Evolutionary conservation across 1,140 invertebrate species (phyloP).

Genomic region (Orius insidiosus): DNA sequence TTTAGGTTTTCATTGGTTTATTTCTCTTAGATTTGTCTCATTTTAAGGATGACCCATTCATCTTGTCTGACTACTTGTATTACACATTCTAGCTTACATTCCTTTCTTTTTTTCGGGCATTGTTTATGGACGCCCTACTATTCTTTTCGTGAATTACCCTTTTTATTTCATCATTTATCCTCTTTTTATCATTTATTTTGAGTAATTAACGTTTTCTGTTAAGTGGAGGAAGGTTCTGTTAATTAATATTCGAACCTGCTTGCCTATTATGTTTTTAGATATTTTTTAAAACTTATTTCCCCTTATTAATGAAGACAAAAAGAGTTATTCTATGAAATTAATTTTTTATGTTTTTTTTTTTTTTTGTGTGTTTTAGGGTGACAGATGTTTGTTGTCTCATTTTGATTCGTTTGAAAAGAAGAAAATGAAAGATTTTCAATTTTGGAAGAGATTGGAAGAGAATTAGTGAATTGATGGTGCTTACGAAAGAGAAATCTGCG

Average conservation of each 20-base stretch:
- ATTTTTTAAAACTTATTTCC: no score
- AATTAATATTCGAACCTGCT: no score
- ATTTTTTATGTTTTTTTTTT: no score
- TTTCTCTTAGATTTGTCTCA: no score
- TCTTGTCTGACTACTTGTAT: constrained; percentile 8
- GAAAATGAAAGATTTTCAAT: constrained; percentile 1
- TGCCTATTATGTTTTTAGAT: no score
- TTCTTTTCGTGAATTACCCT: no score
- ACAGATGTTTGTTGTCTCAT: neutral
- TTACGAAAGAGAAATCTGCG: constrained; percentile 15
- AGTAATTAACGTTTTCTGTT: no score
- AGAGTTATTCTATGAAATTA: no score
- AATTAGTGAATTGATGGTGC: constrained; percentile 15
- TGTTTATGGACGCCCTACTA: neutral
- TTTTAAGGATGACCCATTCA: neutral
- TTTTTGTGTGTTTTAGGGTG: neutral
- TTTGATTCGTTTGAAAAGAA: no score
- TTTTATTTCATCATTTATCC: neutral
- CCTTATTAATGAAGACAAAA: no score
- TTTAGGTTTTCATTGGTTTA: no score
- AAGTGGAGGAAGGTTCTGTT: no score
- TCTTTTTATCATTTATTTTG: constrained; percentile 6
- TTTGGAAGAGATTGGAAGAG: neutral
- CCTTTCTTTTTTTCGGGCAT: neutral
- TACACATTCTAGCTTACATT: constrained; percentile 8